Percentiles rank a stretch among this genome's conserved stretches.
These are phyloP conservation scores for Drosophila equinoxialis DNA, from an alignment of 1,140 invertebrate genomes.

Conservation along the genomic window DNA sequence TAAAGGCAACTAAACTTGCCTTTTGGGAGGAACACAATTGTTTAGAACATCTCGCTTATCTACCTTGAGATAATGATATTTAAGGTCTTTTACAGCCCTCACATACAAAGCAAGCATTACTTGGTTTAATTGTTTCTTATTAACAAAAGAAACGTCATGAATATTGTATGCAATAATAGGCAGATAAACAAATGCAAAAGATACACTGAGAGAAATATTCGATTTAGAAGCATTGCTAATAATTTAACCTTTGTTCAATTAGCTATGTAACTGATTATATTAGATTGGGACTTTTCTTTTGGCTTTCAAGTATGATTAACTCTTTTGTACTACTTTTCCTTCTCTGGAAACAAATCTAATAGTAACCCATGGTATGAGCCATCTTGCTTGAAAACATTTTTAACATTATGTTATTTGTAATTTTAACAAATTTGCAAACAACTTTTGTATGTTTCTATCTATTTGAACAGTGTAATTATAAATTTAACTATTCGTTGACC, in stretches of 20 bases:
- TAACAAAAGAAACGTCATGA: conserved; percentile 55
- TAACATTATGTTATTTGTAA: too few species aligned
- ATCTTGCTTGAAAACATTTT: too few species aligned
- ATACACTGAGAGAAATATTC: conserved; percentile 14
- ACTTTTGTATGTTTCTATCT: too few species aligned
- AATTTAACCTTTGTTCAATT: too few species aligned
- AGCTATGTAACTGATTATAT: too few species aligned
- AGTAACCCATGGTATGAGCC: too few species aligned
- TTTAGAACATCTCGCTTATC: conserved; percentile 22
- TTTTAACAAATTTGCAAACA: too few species aligned
- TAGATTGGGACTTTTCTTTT: too few species aligned
- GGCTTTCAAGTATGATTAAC: too few species aligned
- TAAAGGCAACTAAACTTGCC: conserved; percentile 18
- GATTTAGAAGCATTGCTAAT: too few species aligned
- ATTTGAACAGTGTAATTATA: conserved; percentile 32
- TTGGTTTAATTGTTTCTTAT: conserved; percentile 48
- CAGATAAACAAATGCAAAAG: conserved; percentile 50
- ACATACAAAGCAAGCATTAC: conserved; percentile 16
- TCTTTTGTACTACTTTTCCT: too few species aligned
- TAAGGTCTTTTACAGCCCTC: conserved; percentile 35
- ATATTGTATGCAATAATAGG: conserved; percentile 64
- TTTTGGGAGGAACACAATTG: not conserved
- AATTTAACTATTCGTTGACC: not conserved
- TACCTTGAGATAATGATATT: conserved; percentile 32
- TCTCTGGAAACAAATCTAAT: too few species aligned